These are phyloP conservation scores for Coluber constrictor DNA, from an alignment of 2,797 vertebrate genomes.

Conservation along the genomic window DNA sequence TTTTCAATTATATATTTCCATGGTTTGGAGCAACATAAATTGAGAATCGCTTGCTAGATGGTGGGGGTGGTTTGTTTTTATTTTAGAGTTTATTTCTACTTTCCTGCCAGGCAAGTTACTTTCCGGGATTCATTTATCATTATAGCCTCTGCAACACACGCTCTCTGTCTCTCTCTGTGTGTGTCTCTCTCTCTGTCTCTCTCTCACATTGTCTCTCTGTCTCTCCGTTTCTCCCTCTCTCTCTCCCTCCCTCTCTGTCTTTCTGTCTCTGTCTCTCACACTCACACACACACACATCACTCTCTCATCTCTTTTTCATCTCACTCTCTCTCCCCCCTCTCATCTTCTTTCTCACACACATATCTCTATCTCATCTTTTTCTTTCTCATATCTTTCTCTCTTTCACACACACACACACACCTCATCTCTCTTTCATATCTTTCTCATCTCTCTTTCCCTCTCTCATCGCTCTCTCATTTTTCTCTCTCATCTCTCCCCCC, in stretches of 20 bases:
- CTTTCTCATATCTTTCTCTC: not conserved
- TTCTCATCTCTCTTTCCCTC: not conserved
- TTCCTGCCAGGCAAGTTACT: slow-evolving; percentile 28
- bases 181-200: not conserved
- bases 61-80: not conserved
- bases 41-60: not conserved
- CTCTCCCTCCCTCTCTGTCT: not conserved
- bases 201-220: too few relatives aligned
- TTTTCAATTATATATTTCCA: not conserved
- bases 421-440: not conserved
- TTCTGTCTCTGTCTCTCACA: not conserved
- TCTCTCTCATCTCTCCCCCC: not conserved
- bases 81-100: slow-evolving; percentile 5
- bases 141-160: not conserved
- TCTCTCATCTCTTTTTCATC: too few relatives aligned
- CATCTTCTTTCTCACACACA: too few relatives aligned
- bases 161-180: fast-evolving
- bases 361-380: not conserved
- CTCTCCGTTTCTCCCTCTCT: not conserved
- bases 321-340: not conserved
- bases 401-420: too few relatives aligned
- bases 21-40: slow-evolving; percentile 28
- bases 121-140: slow-evolving; percentile 24
- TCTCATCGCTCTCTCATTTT: too few relatives aligned
- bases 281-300: too few relatives aligned